phyloP scores from a whole-genome alignment of 1,140 invertebrate species.

The Luehdorfia chinensis region DNA sequence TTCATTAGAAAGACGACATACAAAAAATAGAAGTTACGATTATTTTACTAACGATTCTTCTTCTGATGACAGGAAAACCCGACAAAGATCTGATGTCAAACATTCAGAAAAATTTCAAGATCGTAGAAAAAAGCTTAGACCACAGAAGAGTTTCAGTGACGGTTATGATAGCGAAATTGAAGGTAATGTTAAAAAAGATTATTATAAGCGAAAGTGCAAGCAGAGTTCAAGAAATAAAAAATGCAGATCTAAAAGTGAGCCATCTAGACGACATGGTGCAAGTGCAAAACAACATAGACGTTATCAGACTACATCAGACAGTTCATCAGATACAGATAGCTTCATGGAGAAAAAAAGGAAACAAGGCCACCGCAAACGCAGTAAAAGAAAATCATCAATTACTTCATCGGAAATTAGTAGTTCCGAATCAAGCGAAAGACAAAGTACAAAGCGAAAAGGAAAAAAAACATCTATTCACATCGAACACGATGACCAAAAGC shows the following conservation, averaged over 20 bases:
- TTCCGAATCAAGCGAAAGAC: constrained; percentile 57
- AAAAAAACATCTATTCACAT: constrained; percentile 72
- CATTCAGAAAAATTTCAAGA: constrained; percentile 39
- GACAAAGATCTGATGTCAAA: constrained; percentile 42
- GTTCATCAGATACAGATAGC: constrained; percentile 54
- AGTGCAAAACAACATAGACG: constrained; percentile 45
- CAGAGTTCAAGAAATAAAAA: constrained; percentile 47
- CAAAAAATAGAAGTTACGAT: constrained; percentile 41
- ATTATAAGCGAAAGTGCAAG: constrained; percentile 38
- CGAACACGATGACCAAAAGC: constrained; percentile 63
- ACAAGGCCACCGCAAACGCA: constrained; percentile 53
- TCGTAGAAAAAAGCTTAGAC: constrained; percentile 46
- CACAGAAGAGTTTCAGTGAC: constrained; percentile 74
- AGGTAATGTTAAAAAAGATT: constrained; percentile 32
- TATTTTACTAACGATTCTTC: constrained; percentile 45
- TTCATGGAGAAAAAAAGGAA: constrained; percentile 52
- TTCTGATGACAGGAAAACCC: constrained; percentile 40
- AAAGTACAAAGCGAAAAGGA: constrained; percentile 57
- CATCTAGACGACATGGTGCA: constrained; percentile 48
- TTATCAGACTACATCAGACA: constrained; percentile 54
- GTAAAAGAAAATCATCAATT: constrained; percentile 50
- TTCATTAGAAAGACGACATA: constrained; percentile 35
- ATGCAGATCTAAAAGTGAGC: constrained; percentile 67
- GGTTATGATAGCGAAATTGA: constrained; percentile 70
- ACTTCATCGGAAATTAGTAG: constrained; percentile 54